These are phyloP conservation scores for Cerastis rubricosa DNA, from an alignment of 2,888 invertebrate genomes.

Conservation along the genomic window DNA sequence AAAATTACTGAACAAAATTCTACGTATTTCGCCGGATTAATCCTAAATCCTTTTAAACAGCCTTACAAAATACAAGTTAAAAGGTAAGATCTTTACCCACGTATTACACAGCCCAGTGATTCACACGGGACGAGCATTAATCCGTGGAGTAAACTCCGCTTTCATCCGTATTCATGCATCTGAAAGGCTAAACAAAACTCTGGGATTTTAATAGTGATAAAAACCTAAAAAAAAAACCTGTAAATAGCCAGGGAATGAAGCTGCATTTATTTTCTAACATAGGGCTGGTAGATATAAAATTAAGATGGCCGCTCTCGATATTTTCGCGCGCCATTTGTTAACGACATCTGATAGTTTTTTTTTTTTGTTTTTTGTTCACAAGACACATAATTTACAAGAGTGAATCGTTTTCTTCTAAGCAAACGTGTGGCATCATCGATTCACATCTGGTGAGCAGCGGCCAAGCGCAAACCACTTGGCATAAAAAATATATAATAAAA, in stretches of 20 bases:
- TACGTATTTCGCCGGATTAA: not conserved
- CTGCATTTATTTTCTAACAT: slow-evolving; percentile 6
- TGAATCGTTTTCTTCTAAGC: too few relatives aligned
- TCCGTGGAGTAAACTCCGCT: slow-evolving; percentile 20
- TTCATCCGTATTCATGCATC: slow-evolving; percentile 37
- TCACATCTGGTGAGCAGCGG: too few relatives aligned
- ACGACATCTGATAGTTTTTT: not conserved
- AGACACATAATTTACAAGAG: too few relatives aligned
- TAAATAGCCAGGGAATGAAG: slow-evolving; percentile 34
- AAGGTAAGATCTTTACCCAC: slow-evolving; percentile 2
- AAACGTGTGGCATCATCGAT: too few relatives aligned
- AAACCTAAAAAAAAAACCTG: slow-evolving; percentile 41
- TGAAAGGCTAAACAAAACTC: slow-evolving; percentile 50
- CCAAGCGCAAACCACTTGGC: too few relatives aligned
- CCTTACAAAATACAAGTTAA: not conserved
- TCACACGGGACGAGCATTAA: slow-evolving; percentile 19
- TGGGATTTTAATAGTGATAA: slow-evolving; percentile 41
- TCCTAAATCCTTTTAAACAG: not conserved
- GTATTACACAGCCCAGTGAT: slow-evolving; percentile 17
- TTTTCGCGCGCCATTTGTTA: not conserved
- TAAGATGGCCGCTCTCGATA: not conserved
- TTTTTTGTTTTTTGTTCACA: not conserved
- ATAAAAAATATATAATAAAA: too few relatives aligned
- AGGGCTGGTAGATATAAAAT: slow-evolving; percentile 36
- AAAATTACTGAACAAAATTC: not conserved